These are phyloP conservation scores for Acronicta alni DNA, from an alignment of 2,888 invertebrate species.

Conservation along the genomic window DNA sequence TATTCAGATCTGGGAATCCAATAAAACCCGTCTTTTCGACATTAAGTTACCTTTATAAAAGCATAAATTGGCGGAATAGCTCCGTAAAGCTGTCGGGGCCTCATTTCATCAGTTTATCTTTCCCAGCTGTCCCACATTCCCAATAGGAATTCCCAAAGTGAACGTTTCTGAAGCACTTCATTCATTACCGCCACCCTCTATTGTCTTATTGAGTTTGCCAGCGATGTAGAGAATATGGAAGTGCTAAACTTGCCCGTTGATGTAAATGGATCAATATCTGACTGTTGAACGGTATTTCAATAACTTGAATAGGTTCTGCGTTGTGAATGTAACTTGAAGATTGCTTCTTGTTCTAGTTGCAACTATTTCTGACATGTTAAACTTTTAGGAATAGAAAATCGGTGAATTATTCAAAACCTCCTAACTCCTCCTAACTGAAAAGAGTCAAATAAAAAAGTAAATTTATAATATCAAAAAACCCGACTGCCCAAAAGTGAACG, in stretches of 20 bases:
- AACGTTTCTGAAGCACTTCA: constrained; percentile 69
- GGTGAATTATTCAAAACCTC: too few relatives aligned
- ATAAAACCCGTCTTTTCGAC: constrained; percentile 52
- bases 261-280: constrained; percentile 8
- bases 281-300: constrained; percentile 14
- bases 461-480: too few relatives aligned
- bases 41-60: constrained; percentile 62
- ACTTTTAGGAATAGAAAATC: too few relatives aligned
- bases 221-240: constrained; percentile 49
- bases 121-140: constrained; percentile 69
- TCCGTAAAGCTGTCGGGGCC: constrained; percentile 61
- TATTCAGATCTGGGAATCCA: constrained; percentile 52
- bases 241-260: constrained; percentile 29
- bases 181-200: constrained; percentile 71
- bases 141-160: constrained; percentile 68
- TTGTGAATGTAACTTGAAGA: constrained; percentile 3
- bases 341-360: constrained; percentile 2
- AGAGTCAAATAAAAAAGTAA: too few relatives aligned
- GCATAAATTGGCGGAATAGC: constrained; percentile 70
- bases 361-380: background rate
- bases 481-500: too few relatives aligned
- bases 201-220: constrained; percentile 61
- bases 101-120: constrained; percentile 72
- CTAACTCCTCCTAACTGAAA: too few relatives aligned
- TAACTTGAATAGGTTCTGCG: constrained; percentile 15